These are phyloP conservation scores for Lamprologus tigripictilis DNA, from an alignment of 2,113 vertebrate species.

Conservation along the genomic window DNA sequence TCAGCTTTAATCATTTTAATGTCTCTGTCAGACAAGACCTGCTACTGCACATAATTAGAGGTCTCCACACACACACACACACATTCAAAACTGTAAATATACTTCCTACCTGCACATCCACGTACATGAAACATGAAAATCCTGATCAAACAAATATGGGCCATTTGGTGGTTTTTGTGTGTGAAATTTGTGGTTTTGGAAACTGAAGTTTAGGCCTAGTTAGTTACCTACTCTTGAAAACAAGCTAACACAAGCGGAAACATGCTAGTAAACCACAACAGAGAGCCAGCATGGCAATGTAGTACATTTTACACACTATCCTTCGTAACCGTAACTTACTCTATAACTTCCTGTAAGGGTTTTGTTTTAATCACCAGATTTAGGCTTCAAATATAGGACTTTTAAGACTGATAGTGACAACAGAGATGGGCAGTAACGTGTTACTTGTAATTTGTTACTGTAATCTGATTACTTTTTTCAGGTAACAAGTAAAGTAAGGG, in stretches of 20 bases:
- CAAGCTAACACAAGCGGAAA: background rate
- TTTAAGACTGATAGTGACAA: background rate
- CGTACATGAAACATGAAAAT: background rate
- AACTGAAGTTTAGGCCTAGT: background rate
- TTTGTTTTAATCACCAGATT: background rate
- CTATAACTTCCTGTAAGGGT: background rate
- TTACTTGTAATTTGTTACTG: too few species aligned
- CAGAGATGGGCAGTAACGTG: fast-evolving
- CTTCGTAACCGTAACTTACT: background rate
- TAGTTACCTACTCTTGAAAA: background rate
- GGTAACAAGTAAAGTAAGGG: too few species aligned
- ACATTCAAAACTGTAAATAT: background rate
- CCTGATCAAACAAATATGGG: background rate
- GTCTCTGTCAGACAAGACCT: slow-evolving; percentile 10
- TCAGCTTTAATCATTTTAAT: slow-evolving; percentile 53
- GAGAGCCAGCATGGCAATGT: background rate
- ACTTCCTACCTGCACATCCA: background rate
- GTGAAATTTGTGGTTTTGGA: background rate
- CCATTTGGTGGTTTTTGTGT: background rate
- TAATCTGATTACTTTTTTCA: too few species aligned
- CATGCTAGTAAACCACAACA: background rate
- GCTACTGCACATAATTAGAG: background rate
- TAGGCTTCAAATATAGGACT: background rate
- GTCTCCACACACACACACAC: background rate
- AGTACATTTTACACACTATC: background rate